Percentiles rank a stretch among this genome's conserved stretches.
These are phyloP conservation scores for Oxyscelio sp. DNA, from an alignment of 2,888 invertebrate genomes.

Conservation along the genomic window DNA sequence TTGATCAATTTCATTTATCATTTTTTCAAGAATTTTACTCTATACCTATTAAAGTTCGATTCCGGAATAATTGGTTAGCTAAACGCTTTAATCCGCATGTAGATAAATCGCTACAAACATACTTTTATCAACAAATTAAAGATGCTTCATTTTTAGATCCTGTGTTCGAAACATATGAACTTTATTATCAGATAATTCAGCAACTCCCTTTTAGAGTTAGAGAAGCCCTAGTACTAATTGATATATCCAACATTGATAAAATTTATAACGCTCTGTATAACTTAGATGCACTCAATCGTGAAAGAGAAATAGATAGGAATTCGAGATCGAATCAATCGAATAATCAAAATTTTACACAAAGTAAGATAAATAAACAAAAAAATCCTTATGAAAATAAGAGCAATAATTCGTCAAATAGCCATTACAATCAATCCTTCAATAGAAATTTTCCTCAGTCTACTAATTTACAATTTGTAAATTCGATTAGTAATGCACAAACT, in stretches of 20 bases:
- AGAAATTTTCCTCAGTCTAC: too few species aligned
- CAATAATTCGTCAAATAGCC: too few species aligned
- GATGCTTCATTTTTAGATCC: conserved; percentile 49
- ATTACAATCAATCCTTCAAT: too few species aligned
- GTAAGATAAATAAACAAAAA: background rate
- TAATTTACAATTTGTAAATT: too few species aligned
- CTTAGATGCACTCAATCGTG: conserved; percentile 23
- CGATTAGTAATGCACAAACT: background rate
- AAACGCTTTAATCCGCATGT: conserved; percentile 18
- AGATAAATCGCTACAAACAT: conserved; percentile 30
- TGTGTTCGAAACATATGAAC: conserved; percentile 32
- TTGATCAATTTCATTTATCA: conserved; percentile 16
- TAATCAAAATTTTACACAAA: background rate
- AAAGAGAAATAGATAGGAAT: conserved; percentile 1
- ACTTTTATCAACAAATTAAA: conserved; percentile 54
- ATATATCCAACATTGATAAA: background rate
- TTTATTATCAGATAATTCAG: conserved; percentile 63
- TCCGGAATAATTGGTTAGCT: conserved; percentile 36
- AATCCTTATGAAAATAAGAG: too few species aligned
- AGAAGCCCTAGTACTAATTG: conserved; percentile 50
- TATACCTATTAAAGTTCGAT: conserved; percentile 27
- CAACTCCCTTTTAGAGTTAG: conserved; percentile 56
- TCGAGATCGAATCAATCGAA: background rate
- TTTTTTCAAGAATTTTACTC: conserved; percentile 64
- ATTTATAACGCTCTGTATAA: conserved; percentile 45